Conservation (phyloP, 2,113 vertebrate species). For the Alectura lathami region DNA sequence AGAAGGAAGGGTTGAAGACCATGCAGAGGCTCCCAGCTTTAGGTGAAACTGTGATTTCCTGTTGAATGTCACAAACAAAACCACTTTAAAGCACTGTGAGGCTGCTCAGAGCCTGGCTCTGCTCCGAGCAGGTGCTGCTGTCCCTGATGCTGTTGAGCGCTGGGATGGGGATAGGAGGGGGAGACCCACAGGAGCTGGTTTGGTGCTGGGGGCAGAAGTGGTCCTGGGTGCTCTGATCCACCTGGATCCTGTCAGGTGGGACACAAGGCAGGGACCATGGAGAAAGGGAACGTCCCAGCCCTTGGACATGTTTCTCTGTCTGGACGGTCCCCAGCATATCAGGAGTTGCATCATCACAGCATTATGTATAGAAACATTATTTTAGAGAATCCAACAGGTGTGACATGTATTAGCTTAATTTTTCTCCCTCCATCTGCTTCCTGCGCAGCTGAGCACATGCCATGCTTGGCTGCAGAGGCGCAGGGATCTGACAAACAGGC, state of each 20-base stretch:
- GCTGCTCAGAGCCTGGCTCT: background rate
- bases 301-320: background rate
- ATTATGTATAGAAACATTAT: conserved; percentile 21
- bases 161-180: background rate
- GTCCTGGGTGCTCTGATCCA: background rate
- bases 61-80: background rate
- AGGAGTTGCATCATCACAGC: background rate
- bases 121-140: background rate
- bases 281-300: background rate
- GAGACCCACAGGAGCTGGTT: background rate
- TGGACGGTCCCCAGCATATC: background rate
- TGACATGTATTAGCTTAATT: background rate
- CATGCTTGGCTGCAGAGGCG: background rate
- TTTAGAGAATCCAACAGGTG: conserved; percentile 50
- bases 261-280: background rate
- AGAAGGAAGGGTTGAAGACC: background rate
- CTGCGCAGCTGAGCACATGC: conserved; percentile 26
- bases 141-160: accelerated
- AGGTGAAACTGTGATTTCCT: background rate
- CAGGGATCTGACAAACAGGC: background rate
- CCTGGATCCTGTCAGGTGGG: background rate
- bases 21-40: background rate
- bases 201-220: background rate
- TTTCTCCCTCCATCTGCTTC: conserved; percentile 52
- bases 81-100: background rate